These are phyloP conservation scores for Xestobium rufovillosum DNA, from an alignment of 2,888 invertebrate genomes.

Conservation along the genomic window DNA sequence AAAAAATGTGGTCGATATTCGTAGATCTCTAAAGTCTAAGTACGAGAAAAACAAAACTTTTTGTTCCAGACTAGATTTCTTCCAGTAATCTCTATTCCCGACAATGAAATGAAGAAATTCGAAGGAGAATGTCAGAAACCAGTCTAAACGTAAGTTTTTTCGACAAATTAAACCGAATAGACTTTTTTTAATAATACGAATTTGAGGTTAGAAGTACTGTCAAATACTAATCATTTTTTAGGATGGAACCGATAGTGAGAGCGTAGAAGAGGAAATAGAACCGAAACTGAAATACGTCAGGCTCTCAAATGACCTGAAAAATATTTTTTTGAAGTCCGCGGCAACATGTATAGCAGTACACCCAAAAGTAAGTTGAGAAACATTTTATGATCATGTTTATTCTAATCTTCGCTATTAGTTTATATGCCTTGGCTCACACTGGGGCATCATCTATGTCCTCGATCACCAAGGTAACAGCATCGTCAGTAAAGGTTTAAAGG, in stretches of 20 bases:
- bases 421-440: conserved; percentile 85
- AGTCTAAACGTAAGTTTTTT: conserved; percentile 27
- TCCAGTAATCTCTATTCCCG: no score
- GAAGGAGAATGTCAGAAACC: conserved; percentile 27
- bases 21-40: no score
- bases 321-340: conserved; percentile 76
- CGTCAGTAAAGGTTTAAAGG: conserved; percentile 61
- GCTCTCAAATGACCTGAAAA: conserved; percentile 77
- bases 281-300: conserved; percentile 89
- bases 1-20: no score
- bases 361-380: conserved; percentile 58
- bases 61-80: no score
- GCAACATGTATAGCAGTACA: conserved; percentile 92
- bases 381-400: conserved; percentile 7
- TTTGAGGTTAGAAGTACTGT: conserved; percentile 5
- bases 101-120: no score
- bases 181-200: not conserved
- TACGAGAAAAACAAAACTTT: no score
- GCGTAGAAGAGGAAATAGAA: conserved; percentile 55
- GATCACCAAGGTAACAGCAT: conserved; percentile 88
- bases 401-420: conserved; percentile 50
- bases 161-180: not conserved
- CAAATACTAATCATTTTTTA: conserved; percentile 16
- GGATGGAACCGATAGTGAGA: conserved; percentile 35
- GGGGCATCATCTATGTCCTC: conserved; percentile 81